Base-by-base conservation (phyloP, 2,113 vertebrate genomes). In the Amphiprion percula region DNA sequence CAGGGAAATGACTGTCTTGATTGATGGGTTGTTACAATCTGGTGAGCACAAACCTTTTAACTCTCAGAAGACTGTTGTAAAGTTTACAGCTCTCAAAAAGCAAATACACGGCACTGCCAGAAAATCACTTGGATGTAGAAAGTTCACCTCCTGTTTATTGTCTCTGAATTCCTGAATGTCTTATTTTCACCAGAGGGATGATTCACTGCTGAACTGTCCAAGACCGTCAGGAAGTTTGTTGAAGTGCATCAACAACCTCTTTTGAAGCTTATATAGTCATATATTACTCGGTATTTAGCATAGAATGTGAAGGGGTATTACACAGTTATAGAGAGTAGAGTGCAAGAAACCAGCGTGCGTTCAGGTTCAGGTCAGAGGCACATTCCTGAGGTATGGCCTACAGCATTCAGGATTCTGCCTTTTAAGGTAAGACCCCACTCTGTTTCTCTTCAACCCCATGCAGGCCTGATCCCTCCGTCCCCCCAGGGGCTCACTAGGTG, bases 341-440 rank as follows among this genome's bases (percentile, higher is more conserved):
- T 61, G 33, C 14, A 41, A 74, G 33, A 61, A 61, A 82, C 54
- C 41, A 58, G 56, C 6, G 19, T 68, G 49, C 10, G 33, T 47
- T 72, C 77, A 80, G 84, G 60, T 70, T 80, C 82, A 79, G 88
- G 76, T 89, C 86, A 88, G 49, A 78, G 69, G 58, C 82, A 59
- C 89, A 84, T 91, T 91, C 67, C 78, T 85, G 47, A n/a, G 16
- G 84, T 82, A 65, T 68, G 80, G 76, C 54, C 71, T 60, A 49
- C 77, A 87, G 79, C 33, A 44, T 67, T 75, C 74, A 59, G 75
- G 63, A 87, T 93, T 90, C 88, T 93, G 79, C 93, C 93, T 94
- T 95, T 94, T 95, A 95, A 94, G 94, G 94, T 85, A 92, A 93
- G 87, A 80, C 80, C 85, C 71, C 69, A 47, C 76, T 89, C 74